These are phyloP conservation scores for Lipotes vexillifer DNA, from an alignment of 2,113 vertebrate genomes.

Conservation along the genomic window DNA sequence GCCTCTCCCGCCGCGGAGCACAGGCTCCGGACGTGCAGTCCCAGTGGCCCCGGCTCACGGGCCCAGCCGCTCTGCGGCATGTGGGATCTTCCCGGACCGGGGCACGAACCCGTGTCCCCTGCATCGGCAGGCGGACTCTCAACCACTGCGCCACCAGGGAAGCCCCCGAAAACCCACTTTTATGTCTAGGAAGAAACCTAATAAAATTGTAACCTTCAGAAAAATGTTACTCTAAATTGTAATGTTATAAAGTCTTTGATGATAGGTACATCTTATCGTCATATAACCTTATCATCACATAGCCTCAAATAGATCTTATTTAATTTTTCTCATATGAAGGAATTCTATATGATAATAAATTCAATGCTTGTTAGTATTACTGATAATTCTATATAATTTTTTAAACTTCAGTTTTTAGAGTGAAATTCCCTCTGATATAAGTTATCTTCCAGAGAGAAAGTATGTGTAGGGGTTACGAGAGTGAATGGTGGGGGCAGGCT, in stretches of 20 bases:
- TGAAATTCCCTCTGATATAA: background rate
- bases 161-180: background rate
- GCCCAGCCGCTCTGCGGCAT: too few relatives aligned
- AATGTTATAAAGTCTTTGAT: background rate
- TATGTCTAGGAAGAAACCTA: background rate
- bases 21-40: accelerated
- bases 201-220: background rate
- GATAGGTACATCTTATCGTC: background rate
- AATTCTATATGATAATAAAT: background rate
- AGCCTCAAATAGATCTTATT: background rate
- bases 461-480: background rate
- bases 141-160: too few relatives aligned
- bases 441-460: background rate
- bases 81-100: too few relatives aligned
- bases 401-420: background rate
- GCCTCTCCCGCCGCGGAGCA: too few relatives aligned
- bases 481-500: background rate
- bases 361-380: background rate
- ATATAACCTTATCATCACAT: background rate
- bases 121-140: too few relatives aligned
- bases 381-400: background rate
- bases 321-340: background rate
- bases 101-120: too few relatives aligned
- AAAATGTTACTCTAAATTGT: background rate
- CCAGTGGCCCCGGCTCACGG: too few relatives aligned